Percentiles rank a stretch among this genome's conserved stretches.
Evolutionary conservation across 2,797 vertebrate species (phyloP).

Genomic region (Decapterus maruadsi): DNA sequence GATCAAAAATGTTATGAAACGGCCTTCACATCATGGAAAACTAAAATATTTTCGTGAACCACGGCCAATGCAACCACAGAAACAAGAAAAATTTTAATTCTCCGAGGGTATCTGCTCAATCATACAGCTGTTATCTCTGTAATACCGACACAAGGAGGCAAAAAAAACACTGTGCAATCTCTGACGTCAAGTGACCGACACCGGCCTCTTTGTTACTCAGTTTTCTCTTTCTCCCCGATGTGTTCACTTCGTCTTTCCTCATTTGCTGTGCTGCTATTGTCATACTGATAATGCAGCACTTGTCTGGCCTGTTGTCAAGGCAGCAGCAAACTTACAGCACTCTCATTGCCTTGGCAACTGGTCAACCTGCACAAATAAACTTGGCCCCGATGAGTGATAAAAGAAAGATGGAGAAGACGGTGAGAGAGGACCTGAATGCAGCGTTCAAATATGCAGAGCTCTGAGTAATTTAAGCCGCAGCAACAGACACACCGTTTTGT

Average conservation of each 20-base stretch:
- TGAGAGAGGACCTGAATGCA: constrained; percentile 2
- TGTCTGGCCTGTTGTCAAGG: constrained; percentile 76
- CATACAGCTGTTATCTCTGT: neutral
- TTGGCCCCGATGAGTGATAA: constrained; percentile 59
- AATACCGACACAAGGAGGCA: constrained; percentile 12
- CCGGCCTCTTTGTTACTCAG: constrained; percentile 21
- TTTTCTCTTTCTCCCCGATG: constrained; percentile 3
- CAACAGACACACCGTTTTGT: constrained; percentile 15
- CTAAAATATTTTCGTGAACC: neutral
- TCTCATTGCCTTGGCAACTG: constrained; percentile 79
- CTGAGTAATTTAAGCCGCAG: constrained; percentile 17
- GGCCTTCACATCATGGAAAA: neutral
- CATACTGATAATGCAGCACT: constrained; percentile 53
- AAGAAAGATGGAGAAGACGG: constrained; percentile 6
- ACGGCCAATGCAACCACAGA: constrained; percentile 14
- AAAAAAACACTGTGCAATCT: constrained; percentile 14
- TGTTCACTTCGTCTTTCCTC: constrained; percentile 33
- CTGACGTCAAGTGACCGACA: constrained; percentile 32
- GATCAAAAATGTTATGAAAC: constrained; percentile 12
- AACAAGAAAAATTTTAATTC: constrained; percentile 24
- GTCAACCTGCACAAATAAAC: constrained; percentile 74
- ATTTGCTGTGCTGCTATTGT: constrained; percentile 68
- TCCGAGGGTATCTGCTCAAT: neutral
- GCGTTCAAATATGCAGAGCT: constrained; percentile 33
- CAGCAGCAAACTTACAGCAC: constrained; percentile 74